phyloP scores from a whole-genome alignment of 2,888 invertebrate genomes.

The Altica lythri region DNA sequence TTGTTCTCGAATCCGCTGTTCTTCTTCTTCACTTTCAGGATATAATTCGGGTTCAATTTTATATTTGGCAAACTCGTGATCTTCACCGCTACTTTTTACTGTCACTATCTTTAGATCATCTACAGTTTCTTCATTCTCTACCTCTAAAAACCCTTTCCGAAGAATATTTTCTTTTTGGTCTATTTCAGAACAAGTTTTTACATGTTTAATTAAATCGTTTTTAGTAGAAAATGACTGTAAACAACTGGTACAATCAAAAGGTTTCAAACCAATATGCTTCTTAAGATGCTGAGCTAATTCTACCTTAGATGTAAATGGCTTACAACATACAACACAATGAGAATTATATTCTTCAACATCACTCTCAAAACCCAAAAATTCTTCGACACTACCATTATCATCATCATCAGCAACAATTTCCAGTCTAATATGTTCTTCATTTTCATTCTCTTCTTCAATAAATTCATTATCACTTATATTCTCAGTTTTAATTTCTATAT shows the following conservation, averaged over 20 bases:
- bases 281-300: slow-evolving; percentile 18
- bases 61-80: slow-evolving; percentile 3
- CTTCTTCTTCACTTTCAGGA: slow-evolving; percentile 6
- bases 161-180: not conserved
- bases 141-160: not conserved
- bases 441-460: not conserved
- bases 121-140: not conserved
- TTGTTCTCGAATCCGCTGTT: no score
- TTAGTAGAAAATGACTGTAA: slow-evolving; percentile 17
- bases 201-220: slow-evolving; percentile 16
- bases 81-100: slow-evolving; percentile 9
- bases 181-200: slow-evolving; percentile 4
- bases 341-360: slow-evolving; percentile 18
- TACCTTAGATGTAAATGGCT: slow-evolving; percentile 9
- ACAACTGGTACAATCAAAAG: slow-evolving; percentile 17
- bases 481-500: slow-evolving; percentile 1
- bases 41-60: slow-evolving; percentile 6
- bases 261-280: slow-evolving; percentile 21
- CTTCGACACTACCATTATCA: slow-evolving; percentile 5
- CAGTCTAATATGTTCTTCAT: slow-evolving; percentile 19
- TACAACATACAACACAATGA: slow-evolving; percentile 19
- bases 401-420: slow-evolving; percentile 21
- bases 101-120: not conserved
- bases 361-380: slow-evolving; percentile 5
- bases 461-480: no score